Percentiles rank a stretch among this genome's conserved stretches.
Evolutionary conservation across 2,113 vertebrate genomes (phyloP).

Genomic region (Hippopotamus amphibius): DNA sequence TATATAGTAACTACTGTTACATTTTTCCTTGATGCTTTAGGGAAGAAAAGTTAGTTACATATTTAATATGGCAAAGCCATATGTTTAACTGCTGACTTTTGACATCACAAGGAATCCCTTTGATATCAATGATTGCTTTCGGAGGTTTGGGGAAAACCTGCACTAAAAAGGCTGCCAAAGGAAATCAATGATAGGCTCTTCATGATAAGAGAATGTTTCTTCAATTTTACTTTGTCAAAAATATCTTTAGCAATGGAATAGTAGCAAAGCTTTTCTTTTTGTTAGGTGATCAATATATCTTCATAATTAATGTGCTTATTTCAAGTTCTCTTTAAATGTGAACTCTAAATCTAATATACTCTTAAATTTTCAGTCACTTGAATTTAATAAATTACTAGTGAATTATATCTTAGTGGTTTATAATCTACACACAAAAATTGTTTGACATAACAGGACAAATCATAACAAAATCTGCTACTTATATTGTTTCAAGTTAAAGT

Average conservation of each 20-base stretch:
- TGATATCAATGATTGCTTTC: slow-evolving; percentile 45
- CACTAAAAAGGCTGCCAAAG: background rate
- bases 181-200: background rate
- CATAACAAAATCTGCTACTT: background rate
- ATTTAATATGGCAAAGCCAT: background rate
- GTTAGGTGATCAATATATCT: slow-evolving; percentile 12
- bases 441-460: background rate
- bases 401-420: background rate
- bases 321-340: background rate
- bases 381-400: background rate
- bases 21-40: background rate
- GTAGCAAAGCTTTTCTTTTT: background rate
- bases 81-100: slow-evolving; percentile 47
- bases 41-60: background rate
- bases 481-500: background rate
- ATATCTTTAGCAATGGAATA: background rate
- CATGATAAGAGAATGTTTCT: background rate
- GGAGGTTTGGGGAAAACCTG: background rate
- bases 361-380: background rate
- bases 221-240: background rate
- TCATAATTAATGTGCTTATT: background rate
- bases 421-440: background rate
- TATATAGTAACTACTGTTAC: background rate
- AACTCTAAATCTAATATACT: background rate
- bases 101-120: background rate